A percentile compares a stretch with the other conserved stretches of the same genome.
phyloP scores from a whole-genome alignment of 2,797 vertebrate genomes.

The Ibycter americanus region DNA sequence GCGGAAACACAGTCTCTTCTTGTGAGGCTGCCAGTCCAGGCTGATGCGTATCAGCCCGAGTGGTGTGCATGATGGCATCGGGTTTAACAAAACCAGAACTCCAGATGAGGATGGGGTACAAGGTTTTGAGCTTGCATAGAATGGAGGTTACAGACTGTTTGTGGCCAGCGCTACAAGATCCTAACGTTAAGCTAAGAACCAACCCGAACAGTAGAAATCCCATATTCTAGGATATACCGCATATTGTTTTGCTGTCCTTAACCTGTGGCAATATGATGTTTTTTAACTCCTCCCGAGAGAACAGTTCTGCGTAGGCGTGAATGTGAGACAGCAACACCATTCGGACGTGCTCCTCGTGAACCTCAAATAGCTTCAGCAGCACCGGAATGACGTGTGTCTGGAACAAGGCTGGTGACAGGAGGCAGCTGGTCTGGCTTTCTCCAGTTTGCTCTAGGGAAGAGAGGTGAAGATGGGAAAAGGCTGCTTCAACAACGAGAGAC shows the following conservation, averaged over 20 bases:
- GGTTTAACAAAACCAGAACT: neutral
- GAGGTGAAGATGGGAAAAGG: neutral
- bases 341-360: constrained; percentile 93
- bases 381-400: constrained; percentile 88
- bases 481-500: neutral
- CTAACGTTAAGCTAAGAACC: neutral
- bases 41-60: accelerated
- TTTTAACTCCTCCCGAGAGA: constrained; percentile 90
- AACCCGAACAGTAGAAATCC: neutral
- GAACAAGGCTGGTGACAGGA: constrained; percentile 89
- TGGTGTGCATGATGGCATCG: accelerated
- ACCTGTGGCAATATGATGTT: constrained; percentile 96
- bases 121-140: neutral
- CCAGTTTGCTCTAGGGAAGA: constrained; percentile 60
- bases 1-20: neutral
- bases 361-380: constrained; percentile 90
- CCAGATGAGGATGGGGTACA: neutral
- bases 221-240: neutral
- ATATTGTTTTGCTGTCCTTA: neutral
- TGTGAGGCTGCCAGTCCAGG: neutral
- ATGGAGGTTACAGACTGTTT: neutral
- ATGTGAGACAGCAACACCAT: constrained; percentile 91
- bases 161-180: neutral
- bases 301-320: constrained; percentile 88
- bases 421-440: constrained; percentile 78